Evolutionary conservation across 2,797 vertebrate genomes (phyloP).

Genomic region (Xiphophorus birchmanni): DNA sequence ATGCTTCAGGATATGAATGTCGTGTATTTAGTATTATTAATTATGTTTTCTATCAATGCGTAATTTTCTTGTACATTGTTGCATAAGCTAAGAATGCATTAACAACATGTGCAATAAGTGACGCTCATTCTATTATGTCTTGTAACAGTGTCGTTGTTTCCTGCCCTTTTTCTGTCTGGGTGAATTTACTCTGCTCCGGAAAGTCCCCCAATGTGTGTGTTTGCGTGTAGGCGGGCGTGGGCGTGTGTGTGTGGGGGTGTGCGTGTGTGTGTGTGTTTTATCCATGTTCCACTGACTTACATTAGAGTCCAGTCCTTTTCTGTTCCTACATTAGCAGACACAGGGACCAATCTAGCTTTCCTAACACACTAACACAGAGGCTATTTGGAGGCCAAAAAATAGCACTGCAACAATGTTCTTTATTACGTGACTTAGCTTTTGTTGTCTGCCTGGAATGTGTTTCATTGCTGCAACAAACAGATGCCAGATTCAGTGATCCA

Average conservation of each 20-base stretch:
- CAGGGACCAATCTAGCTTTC: slow-evolving; percentile 36
- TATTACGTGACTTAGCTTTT: slow-evolving; percentile 31
- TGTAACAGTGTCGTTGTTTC: slow-evolving; percentile 33
- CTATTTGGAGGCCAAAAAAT: slow-evolving; percentile 62
- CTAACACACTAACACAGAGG: slow-evolving; percentile 43
- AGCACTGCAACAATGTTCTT: slow-evolving; percentile 34
- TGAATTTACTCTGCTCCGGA: slow-evolving; percentile 67
- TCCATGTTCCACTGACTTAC: slow-evolving; percentile 79
- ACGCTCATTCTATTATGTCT: slow-evolving; percentile 16
- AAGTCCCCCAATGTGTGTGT: slow-evolving; percentile 38
- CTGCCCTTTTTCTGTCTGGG: slow-evolving; percentile 40
- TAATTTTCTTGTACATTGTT: slow-evolving; percentile 20
- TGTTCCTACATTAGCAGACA: slow-evolving; percentile 55
- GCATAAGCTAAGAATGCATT: slow-evolving; percentile 15
- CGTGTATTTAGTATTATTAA: slow-evolving; percentile 17
- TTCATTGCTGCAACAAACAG: slow-evolving; percentile 20
- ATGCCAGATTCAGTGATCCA: background rate
- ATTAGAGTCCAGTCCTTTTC: slow-evolving; percentile 63
- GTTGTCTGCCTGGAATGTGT: slow-evolving; percentile 24
- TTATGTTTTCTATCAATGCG: slow-evolving; percentile 2
- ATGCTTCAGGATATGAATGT: slow-evolving; percentile 30
- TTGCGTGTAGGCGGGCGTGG: slow-evolving; percentile 14
- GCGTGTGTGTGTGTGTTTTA: slow-evolving; percentile 24
- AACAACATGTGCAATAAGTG: slow-evolving; percentile 20
- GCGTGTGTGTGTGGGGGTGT: slow-evolving; percentile 23